phyloP scores from a whole-genome alignment of 1,140 invertebrate species.

The Neomicropteryx cornuta region DNA sequence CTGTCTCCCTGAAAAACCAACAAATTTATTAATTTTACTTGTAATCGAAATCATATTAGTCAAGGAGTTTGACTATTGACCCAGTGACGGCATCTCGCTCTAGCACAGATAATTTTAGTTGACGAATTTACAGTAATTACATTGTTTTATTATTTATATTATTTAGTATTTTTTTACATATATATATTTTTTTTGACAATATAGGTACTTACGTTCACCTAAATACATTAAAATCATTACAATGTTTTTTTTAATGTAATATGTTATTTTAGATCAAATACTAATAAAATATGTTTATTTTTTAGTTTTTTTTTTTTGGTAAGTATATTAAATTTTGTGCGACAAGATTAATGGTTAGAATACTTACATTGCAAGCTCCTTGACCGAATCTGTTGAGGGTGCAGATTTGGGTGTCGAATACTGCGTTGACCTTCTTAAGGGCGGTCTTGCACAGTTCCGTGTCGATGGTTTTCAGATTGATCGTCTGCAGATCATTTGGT shows the following conservation, averaged over 20 bases:
- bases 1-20: slow-evolving; percentile 26
- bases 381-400: slow-evolving; percentile 44
- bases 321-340: neutral
- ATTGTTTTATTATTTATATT: too few species aligned
- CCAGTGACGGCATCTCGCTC: too few species aligned
- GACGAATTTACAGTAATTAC: too few species aligned
- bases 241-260: slow-evolving; percentile 3
- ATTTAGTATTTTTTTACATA: too few species aligned
- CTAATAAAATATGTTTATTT: too few species aligned
- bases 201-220: too few species aligned
- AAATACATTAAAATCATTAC: slow-evolving; percentile 5
- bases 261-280: neutral
- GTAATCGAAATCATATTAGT: neutral
- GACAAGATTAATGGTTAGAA: too few species aligned
- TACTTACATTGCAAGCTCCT: slow-evolving; percentile 47
- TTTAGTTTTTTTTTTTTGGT: neutral
- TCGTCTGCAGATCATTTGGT: slow-evolving; percentile 43
- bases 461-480: slow-evolving; percentile 40
- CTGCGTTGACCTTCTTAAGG: slow-evolving; percentile 23
- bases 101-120: too few species aligned
- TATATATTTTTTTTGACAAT: too few species aligned
- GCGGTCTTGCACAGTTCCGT: slow-evolving; percentile 38
- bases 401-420: slow-evolving; percentile 42
- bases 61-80: too few species aligned
- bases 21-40: neutral